Evolutionary conservation across 2,113 vertebrate genomes (phyloP).

Genomic region (Coreoperca whiteheadi): DNA sequence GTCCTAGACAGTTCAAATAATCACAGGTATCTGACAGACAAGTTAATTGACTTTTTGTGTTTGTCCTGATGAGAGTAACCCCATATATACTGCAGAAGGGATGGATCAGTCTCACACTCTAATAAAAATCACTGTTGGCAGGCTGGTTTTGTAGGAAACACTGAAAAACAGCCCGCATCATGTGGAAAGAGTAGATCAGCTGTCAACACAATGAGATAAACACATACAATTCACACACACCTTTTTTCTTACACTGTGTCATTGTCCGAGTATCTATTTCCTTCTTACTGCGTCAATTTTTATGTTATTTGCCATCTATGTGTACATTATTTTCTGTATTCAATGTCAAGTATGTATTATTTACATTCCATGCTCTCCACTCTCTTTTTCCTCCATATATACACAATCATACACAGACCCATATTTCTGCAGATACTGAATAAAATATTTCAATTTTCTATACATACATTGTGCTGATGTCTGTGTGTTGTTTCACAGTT

Average conservation of each 20-base stretch:
- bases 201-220: conserved; percentile 34
- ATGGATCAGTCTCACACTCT: background rate
- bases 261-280: conserved; percentile 15
- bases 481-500: conserved; percentile 49
- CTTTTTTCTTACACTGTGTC: conserved; percentile 7
- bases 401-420: conserved; percentile 23
- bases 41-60: conserved; percentile 32
- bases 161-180: background rate
- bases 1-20: conserved; percentile 4
- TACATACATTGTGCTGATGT: conserved; percentile 28
- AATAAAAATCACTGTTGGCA: background rate
- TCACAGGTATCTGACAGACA: conserved; percentile 26
- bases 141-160: conserved; percentile 7
- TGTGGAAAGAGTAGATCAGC: conserved; percentile 1
- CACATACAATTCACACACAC: conserved; percentile 14
- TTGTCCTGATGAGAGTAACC: conserved; percentile 33
- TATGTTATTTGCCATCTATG: conserved; percentile 46
- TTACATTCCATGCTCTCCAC: conserved; percentile 33
- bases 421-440: conserved; percentile 45
- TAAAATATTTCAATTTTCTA: conserved; percentile 64
- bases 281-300: conserved; percentile 22
- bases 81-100: background rate
- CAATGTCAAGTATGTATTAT: conserved; percentile 43
- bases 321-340: conserved; percentile 56
- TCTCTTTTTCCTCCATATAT: conserved; percentile 14